Conservation (phyloP, 2,113 vertebrate species). For the Ctenodactylus gundi region DNA sequence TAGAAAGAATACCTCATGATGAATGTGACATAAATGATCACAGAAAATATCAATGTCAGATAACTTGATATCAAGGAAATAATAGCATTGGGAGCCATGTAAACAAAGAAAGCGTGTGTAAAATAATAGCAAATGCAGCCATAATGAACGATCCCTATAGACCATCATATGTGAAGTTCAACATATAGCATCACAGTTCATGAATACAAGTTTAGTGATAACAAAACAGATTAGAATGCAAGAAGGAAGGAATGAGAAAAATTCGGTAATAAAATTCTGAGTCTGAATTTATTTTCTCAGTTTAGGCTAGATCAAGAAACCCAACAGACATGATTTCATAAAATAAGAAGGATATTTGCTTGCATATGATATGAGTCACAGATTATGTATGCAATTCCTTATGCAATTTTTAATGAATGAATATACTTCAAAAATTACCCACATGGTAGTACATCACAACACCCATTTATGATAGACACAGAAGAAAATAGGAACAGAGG, state of each 20-base stretch:
- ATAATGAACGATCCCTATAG: neutral
- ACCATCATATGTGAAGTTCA: neutral
- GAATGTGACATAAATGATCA: neutral
- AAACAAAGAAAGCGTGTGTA: neutral
- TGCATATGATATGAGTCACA: neutral
- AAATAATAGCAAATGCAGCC: neutral
- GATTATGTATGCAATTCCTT: neutral
- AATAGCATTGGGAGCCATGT: neutral
- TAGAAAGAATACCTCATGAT: neutral
- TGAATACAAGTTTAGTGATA: neutral
- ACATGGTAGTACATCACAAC: no score
- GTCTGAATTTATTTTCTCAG: neutral
- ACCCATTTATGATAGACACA: no score
- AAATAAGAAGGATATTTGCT: neutral
- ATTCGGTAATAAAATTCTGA: neutral
- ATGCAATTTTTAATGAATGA: neutral
- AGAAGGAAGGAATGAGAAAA: neutral
- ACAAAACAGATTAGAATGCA: neutral
- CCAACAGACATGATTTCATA: neutral
- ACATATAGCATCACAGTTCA: neutral
- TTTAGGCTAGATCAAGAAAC: neutral
- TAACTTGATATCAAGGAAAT: neutral
- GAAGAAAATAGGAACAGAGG: no score
- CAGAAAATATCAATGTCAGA: neutral
- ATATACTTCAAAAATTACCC: neutral